Evolutionary conservation across 2,113 vertebrate species (phyloP), one percentile per base, ranked within the genome.

Genomic region (Saccopteryx leptura): DNA sequence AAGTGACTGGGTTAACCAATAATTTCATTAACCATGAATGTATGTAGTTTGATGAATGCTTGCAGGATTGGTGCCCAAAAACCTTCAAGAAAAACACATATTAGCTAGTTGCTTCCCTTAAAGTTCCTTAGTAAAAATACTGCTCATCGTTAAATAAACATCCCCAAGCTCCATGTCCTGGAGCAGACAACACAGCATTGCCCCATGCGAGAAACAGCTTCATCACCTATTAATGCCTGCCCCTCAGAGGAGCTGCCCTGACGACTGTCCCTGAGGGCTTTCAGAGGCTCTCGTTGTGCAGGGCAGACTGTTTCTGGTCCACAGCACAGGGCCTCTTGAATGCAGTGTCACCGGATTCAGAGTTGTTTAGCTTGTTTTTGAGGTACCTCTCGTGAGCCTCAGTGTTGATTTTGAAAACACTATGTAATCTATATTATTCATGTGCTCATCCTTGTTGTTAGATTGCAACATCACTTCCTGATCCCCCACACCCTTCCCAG

Each of bases 161-260:
- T 33, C 46, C 10, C 63, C 12, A 28, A 23, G 63, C 21, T 79
- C n/a, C 7, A 39, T 2, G 54, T 78, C 14, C 12, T 39, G 8
- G 56, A 85, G 10, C 14, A 69, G 68, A 21, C 12, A 19, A 39
- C 61, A 91, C 46, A 39, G 39, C 78, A 17, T 46, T 65, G 10
- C 6, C 46, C 46, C 54, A 24, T 2, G 81, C 61, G 48, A 71
- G 46, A 39, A 87, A 23, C 48, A 65, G 18, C 18, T 28, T 76
- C 14, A 5, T 63, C 1, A 19, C 21, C 4, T 19, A 2, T 54
- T n/a, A 46, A n/a, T 46, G 15, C 24, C n/a, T 80, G 1, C 0
- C 4, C 6, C n/a, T 93, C 66, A 50, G 52, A 69, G 17, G 19
- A 83, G 5, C 31, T 81, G 9, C 14, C 13, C 9, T 66, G 39